A percentile compares a stretch with the other conserved stretches of the same genome.
These are phyloP conservation scores for Apeltes quadracus DNA, from an alignment of 2,113 vertebrate species.

Conservation along the genomic window DNA sequence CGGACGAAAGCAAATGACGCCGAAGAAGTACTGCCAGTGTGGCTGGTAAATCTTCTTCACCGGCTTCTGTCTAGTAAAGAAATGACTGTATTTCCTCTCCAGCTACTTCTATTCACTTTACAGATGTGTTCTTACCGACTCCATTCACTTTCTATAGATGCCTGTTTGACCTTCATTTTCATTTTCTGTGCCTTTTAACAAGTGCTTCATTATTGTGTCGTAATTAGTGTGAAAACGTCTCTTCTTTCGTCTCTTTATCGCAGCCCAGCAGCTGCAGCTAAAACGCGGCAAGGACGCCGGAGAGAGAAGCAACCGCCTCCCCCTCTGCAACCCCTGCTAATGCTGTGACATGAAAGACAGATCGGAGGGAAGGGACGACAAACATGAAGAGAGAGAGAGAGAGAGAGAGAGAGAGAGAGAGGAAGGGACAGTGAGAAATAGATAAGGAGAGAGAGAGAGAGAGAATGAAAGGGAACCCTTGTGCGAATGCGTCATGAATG, in stretches of 20 bases:
- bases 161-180: conserved; percentile 66
- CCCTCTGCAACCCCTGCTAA: conserved; percentile 33
- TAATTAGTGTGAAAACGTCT: conserved; percentile 74
- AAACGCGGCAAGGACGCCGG: conserved; percentile 46
- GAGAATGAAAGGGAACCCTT: conserved; percentile 20
- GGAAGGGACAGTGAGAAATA: conserved; percentile 5
- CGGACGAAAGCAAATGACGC: conserved; percentile 15
- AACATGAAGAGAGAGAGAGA: conserved; percentile 5
- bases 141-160: conserved; percentile 48
- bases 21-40: conserved; percentile 75
- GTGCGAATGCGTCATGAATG: conserved; percentile 49
- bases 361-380: conserved; percentile 36
- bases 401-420: not conserved
- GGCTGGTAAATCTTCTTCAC: conserved; percentile 64
- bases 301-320: conserved; percentile 48
- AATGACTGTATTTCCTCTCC: conserved; percentile 3
- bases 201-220: conserved; percentile 61
- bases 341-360: conserved; percentile 51
- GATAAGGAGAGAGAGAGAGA: conserved; percentile 18
- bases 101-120: conserved; percentile 50
- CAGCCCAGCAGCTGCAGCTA: conserved; percentile 63
- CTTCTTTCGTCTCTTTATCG: conserved; percentile 65
- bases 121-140: conserved; percentile 50
- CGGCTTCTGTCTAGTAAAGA: conserved; percentile 26
- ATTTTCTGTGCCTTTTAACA: conserved; percentile 35